phyloP scores from a whole-genome alignment of 2,113 vertebrate species.

The Regulus satrapa region DNA sequence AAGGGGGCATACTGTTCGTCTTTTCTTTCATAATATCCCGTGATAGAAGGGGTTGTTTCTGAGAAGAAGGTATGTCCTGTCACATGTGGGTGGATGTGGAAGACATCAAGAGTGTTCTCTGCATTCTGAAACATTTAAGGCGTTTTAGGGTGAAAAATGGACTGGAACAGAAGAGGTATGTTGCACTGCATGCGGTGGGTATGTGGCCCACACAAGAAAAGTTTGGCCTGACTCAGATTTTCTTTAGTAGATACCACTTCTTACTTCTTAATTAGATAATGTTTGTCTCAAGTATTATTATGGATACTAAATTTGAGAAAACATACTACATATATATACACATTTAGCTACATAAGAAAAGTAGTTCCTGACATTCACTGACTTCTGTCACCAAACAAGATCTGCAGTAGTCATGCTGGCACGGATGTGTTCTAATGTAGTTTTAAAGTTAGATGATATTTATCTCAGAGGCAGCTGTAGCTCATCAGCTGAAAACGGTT shows the following conservation, averaged over 20 bases:
- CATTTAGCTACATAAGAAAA: background rate
- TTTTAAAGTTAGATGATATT: background rate
- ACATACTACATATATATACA: background rate
- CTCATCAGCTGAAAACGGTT: background rate
- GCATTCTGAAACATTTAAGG: background rate
- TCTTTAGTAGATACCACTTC: background rate
- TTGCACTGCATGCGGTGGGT: background rate
- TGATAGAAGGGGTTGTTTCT: background rate
- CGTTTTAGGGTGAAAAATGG: background rate
- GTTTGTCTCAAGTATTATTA: background rate
- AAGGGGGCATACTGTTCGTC: background rate
- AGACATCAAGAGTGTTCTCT: background rate
- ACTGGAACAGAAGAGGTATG: background rate
- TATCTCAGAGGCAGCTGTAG: constrained; percentile 18
- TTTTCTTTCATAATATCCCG: background rate
- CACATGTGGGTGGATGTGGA: background rate
- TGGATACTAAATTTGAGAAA: background rate
- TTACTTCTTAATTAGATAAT: constrained; percentile 13
- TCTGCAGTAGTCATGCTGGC: background rate
- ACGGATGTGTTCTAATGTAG: background rate
- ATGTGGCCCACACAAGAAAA: background rate
- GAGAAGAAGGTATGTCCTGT: background rate
- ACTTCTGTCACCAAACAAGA: background rate
- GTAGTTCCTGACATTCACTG: background rate
- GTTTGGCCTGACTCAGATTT: background rate